phyloP scores from a whole-genome alignment of 2,113 vertebrate genomes.

The Sinocyclocheilus anophthalmus region DNA sequence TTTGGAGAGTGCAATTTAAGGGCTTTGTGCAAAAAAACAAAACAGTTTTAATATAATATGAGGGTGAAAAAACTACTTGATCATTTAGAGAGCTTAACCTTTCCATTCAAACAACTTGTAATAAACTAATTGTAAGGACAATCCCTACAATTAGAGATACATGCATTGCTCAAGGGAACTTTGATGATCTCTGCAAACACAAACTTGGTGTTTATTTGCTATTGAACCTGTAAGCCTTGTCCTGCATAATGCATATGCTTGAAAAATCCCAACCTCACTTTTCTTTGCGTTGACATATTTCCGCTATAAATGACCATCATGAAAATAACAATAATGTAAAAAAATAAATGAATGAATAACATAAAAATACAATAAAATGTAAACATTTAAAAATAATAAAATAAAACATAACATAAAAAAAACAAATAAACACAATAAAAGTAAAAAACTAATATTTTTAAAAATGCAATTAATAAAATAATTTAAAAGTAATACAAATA shows the following conservation, averaged over 20 bases:
- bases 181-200: not conserved
- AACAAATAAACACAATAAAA: too few relatives aligned
- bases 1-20: not conserved
- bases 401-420: too few relatives aligned
- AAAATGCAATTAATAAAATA: too few relatives aligned
- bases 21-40: not conserved
- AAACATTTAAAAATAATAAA: too few relatives aligned
- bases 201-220: not conserved
- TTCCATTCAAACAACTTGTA: not conserved
- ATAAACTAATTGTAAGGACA: not conserved
- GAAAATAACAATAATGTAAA: too few relatives aligned
- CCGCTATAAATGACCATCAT: too few relatives aligned
- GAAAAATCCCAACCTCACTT: not conserved
- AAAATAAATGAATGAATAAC: too few relatives aligned
- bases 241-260: not conserved
- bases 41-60: not conserved
- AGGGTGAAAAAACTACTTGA: not conserved
- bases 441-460: too few relatives aligned
- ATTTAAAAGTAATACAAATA: too few relatives aligned
- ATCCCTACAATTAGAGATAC: not conserved
- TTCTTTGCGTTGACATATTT: not conserved
- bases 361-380: too few relatives aligned
- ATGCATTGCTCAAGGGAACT: not conserved
- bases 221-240: not conserved
- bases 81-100: not conserved